Percentiles rank a stretch among this genome's conserved stretches.
phyloP scores from a whole-genome alignment of 2,797 vertebrate genomes.

The Falco biarmicus region DNA sequence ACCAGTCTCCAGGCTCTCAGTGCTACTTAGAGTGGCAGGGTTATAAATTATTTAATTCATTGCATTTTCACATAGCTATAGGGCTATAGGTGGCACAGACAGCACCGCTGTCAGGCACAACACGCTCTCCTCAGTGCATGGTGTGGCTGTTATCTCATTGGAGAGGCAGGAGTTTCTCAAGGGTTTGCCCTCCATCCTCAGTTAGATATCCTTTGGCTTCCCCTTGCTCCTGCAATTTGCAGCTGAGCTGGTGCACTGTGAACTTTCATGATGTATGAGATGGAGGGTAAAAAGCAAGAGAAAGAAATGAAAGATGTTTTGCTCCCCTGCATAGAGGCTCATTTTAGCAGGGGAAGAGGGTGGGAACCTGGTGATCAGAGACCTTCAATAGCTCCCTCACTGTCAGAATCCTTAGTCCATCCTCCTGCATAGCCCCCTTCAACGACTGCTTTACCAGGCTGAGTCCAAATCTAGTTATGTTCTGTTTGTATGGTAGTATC shows the following conservation, averaged over 20 bases:
- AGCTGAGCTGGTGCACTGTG: not conserved
- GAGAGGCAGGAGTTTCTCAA: not conserved
- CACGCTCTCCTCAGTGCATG: rapidly evolving
- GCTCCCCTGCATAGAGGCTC: not conserved
- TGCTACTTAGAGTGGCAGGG: not conserved
- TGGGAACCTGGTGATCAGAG: not conserved
- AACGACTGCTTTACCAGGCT: not conserved
- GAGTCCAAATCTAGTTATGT: not conserved
- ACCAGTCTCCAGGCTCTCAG: not conserved
- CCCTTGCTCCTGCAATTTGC: not conserved
- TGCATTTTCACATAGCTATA: not conserved
- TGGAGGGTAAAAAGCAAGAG: not conserved
- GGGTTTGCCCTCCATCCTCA: not conserved
- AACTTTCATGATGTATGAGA: not conserved
- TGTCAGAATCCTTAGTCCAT: not conserved
- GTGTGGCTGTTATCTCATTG: not conserved
- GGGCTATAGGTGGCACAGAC: not conserved
- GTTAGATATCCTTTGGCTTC: not conserved
- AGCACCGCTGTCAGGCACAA: not conserved
- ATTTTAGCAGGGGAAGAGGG: not conserved
- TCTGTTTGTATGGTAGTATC: not conserved
- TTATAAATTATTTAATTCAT: not conserved
- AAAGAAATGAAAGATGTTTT: not conserved
- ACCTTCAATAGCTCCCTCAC: not conserved
- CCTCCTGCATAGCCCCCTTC: not conserved